Evolutionary conservation across 2,797 vertebrate species (phyloP).

Genomic region (Hemitrygon akajei): DNA sequence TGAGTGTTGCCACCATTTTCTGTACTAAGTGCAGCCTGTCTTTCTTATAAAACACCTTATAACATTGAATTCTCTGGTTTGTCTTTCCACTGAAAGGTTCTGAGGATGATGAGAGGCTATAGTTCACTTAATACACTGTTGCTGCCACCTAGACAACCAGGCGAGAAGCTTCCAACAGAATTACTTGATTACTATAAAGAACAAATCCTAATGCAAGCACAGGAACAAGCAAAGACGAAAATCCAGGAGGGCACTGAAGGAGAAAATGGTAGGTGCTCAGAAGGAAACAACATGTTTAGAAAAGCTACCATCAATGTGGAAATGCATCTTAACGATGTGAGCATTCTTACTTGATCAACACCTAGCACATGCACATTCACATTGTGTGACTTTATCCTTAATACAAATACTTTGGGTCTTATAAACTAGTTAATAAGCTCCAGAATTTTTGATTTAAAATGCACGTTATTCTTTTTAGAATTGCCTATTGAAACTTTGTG

Average conservation of each 20-base stretch:
- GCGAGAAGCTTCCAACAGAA: conserved; percentile 69
- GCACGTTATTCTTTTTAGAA: background rate
- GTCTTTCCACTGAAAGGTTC: conserved; percentile 55
- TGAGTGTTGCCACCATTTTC: too few species aligned
- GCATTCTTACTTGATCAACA: background rate
- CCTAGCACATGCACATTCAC: background rate
- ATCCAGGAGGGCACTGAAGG: conserved; percentile 41
- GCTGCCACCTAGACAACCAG: conserved; percentile 67
- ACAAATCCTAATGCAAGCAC: conserved; percentile 43
- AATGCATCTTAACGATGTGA: background rate
- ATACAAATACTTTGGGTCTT: background rate
- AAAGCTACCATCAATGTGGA: background rate
- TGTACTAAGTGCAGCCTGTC: background rate
- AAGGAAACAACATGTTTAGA: background rate
- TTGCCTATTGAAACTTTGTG: background rate
- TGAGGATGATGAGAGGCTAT: conserved; percentile 64
- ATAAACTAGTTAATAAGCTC: background rate
- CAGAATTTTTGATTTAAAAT: background rate
- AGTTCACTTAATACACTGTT: conserved; percentile 61
- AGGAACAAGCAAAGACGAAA: conserved; percentile 44
- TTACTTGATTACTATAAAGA: conserved; percentile 66
- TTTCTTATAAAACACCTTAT: background rate
- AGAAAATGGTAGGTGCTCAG: background rate
- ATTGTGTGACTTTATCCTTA: background rate
- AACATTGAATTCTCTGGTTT: background rate